phyloP scores from a whole-genome alignment of 2,888 invertebrate genomes.

The Athalia circularis region DNA sequence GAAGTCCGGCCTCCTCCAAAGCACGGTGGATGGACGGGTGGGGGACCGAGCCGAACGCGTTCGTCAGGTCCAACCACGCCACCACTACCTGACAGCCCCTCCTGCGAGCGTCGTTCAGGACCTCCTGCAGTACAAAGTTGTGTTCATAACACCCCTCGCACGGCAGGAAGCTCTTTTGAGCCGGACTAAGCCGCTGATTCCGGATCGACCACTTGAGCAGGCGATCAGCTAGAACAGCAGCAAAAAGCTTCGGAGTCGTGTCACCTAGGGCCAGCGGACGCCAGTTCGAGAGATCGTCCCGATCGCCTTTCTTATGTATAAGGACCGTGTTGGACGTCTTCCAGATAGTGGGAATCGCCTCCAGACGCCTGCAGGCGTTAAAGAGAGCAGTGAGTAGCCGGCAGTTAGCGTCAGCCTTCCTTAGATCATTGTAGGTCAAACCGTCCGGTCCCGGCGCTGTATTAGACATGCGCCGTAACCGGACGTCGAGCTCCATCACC shows the following conservation, averaged over 20 bases:
- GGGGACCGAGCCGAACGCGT: conserved; percentile 69
- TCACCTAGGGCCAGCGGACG: conserved; percentile 60
- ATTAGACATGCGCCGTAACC: background rate
- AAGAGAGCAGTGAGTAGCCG: conserved; percentile 48
- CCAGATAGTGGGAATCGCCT: conserved; percentile 49
- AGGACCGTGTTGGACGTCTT: conserved; percentile 51
- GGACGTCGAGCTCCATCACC: conserved; percentile 11
- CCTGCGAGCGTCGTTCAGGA: conserved; percentile 52
- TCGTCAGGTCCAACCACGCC: conserved; percentile 58
- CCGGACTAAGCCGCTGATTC: conserved; percentile 47
- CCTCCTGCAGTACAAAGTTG: conserved; percentile 60
- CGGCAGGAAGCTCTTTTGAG: conserved; percentile 66
- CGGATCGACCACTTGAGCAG: conserved; percentile 53
- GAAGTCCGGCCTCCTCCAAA: conserved; percentile 47
- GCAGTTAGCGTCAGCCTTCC: conserved; percentile 51
- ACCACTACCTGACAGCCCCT: conserved; percentile 52
- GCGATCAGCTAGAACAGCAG: conserved; percentile 49
- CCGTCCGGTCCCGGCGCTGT: conserved; percentile 48
- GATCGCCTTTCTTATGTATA: conserved; percentile 48
- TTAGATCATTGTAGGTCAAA: conserved; percentile 52
- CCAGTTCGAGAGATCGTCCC: conserved; percentile 61
- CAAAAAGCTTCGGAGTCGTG: conserved; percentile 56
- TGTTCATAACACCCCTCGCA: conserved; percentile 62
- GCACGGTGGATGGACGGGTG: conserved; percentile 59
- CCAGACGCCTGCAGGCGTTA: conserved; percentile 50